A percentile compares a stretch with the other conserved stretches of the same genome.
phyloP scores from a whole-genome alignment of 2,113 vertebrate genomes.

The Oxygymnocypris stewartii region DNA sequence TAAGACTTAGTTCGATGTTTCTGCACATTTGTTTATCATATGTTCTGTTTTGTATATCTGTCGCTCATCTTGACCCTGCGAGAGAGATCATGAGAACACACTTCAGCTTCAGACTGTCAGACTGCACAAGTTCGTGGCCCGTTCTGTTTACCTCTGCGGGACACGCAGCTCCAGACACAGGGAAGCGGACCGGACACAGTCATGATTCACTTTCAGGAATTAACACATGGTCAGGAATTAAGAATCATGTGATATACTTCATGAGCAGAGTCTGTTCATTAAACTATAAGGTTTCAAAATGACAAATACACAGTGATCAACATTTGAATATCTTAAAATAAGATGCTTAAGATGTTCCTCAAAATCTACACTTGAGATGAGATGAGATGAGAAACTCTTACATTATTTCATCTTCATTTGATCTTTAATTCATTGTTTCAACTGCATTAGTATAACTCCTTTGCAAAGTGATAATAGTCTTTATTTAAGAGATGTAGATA shows the following conservation, averaged over 20 bases:
- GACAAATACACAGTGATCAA: neutral
- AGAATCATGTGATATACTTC: neutral
- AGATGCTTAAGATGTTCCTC: neutral
- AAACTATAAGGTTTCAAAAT: neutral
- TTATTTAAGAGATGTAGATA: neutral
- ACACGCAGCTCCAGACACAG: slow-evolving; percentile 30
- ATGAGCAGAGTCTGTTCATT: neutral
- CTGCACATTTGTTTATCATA: slow-evolving; percentile 32
- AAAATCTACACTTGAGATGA: neutral
- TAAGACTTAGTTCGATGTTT: slow-evolving; percentile 3
- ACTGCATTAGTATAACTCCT: neutral
- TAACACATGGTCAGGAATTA: neutral
- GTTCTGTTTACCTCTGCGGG: slow-evolving; percentile 55
- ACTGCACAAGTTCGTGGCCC: slow-evolving; percentile 31
- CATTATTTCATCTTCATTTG: neutral
- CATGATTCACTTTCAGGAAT: neutral
- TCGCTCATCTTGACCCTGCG: slow-evolving; percentile 55
- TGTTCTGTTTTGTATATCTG: slow-evolving; percentile 54
- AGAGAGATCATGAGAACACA: slow-evolving; percentile 62
- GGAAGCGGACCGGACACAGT: slow-evolving; percentile 13
- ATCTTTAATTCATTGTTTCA: neutral
- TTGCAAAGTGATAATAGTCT: neutral
- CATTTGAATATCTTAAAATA: neutral
- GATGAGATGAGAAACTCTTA: too few relatives aligned
- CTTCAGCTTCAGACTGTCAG: slow-evolving; percentile 41